Evolutionary conservation across 2,113 vertebrate species (phyloP), one percentile per base, ranked within the genome.

Genomic region (Chamaea fasciata): DNA sequence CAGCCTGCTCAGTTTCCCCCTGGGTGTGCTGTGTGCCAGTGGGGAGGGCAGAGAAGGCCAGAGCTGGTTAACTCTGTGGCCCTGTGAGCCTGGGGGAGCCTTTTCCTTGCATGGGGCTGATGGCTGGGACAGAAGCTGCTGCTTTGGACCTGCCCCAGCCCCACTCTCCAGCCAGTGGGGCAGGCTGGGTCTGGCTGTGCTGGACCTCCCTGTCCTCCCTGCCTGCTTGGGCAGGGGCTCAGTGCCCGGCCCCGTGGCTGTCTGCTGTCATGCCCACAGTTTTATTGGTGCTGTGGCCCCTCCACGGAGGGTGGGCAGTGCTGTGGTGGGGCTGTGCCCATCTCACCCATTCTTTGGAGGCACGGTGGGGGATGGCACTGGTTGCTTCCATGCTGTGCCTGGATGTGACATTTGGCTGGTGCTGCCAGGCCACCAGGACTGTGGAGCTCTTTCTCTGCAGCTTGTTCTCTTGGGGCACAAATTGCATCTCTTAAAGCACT

Each of bases 351-450:
- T 92, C 96, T 95, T 95, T 15, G 56, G 50, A 50, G 44, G 82
- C 89, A 37, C 67, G 1, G 52, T 0, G 4, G 82, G 91, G 78
- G 57, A 47, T 1, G 9, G 82, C 67, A 24, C 84, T 86, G 78
- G 31, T 31, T 13, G 46, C 71, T 65, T 74, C 88, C 64, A 50
- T 21, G 55, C 67, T 1, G 94, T 47, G 95, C 39, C 71, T 83
- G 93, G 85, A 86, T 96, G 92, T 94, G 90, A 95, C 76, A 47
- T 83, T 71, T 88, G 90, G 76, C 93, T 93, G 83, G 44, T 74
- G 88, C 71, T 94, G 68, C 0, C 22, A 75, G 94, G 93, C 92
- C 95, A 96, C 91, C 90, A 35, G 92, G 85, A 41, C 76, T 93
- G 93, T 3, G 10, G 70, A 93, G 82, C 56, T 92, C 85, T 95